A percentile compares a stretch with the other conserved stretches of the same genome.
These are phyloP conservation scores for Linnaemya tessellans DNA, from an alignment of 2,888 invertebrate species.

Conservation along the genomic window DNA sequence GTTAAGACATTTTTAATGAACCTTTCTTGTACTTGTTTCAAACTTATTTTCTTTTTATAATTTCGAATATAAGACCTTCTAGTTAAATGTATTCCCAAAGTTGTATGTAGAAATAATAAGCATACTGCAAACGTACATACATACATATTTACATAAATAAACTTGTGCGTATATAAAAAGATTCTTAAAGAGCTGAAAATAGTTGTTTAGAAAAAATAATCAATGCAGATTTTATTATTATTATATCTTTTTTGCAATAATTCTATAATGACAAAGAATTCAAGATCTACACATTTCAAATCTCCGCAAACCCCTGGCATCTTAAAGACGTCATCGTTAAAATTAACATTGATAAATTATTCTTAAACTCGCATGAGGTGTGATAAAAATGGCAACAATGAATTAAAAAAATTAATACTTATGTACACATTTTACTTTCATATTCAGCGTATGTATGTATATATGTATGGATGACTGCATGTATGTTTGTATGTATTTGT, in stretches of 20 bases:
- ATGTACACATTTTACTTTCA: constrained; percentile 18
- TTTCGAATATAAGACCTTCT: not conserved
- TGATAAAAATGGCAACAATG: constrained; percentile 56
- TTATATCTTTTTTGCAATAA: not conserved
- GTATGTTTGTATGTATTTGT: not conserved
- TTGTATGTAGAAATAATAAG: not conserved
- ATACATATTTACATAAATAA: not conserved
- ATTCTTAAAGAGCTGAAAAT: constrained; percentile 16
- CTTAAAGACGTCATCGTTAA: constrained; percentile 49
- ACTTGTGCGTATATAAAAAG: constrained; percentile 9
- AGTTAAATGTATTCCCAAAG: constrained; percentile 1
- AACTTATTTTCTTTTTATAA: not conserved
- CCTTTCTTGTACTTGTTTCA: not conserved
- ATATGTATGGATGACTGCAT: too few species aligned
- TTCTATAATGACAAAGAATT: constrained; percentile 47
- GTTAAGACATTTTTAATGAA: not conserved
- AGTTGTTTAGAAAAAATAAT: constrained; percentile 30
- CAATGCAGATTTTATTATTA: constrained; percentile 20
- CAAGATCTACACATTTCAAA: constrained; percentile 31
- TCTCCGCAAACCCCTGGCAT: not conserved
- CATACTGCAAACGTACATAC: not conserved
- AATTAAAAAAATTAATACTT: constrained; percentile 32
- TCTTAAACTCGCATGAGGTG: constrained; percentile 54
- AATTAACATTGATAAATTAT: constrained; percentile 61
- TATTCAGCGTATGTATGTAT: not conserved